These are phyloP conservation scores for Rana temporaria DNA, from an alignment of 2,113 vertebrate genomes.

Conservation along the genomic window DNA sequence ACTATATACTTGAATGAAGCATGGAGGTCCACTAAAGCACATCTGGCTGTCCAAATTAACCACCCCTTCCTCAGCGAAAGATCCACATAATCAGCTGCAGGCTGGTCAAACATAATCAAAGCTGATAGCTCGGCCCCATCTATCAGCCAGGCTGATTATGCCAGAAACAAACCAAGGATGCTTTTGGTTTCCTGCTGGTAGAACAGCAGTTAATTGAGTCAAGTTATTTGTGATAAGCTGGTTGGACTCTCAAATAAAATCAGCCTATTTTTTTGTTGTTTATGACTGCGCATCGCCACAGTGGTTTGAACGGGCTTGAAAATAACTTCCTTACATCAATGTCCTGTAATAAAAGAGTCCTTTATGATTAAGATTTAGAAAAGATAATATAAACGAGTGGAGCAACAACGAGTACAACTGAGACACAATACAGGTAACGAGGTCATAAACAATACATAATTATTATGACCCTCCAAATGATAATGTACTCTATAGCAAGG, in stretches of 20 bases:
- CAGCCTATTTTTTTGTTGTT: conserved; percentile 14
- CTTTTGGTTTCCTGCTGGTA: conserved; percentile 6
- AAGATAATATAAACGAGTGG: too few species aligned
- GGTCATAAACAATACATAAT: not conserved
- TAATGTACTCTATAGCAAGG: too few species aligned
- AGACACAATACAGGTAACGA: not conserved
- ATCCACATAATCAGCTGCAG: conserved; percentile 23
- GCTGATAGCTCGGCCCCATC: conserved; percentile 28
- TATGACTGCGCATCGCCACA: not conserved
- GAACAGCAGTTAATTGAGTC: conserved; percentile 2
- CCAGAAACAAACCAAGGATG: conserved; percentile 26
- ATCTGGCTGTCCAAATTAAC: conserved; percentile 15
- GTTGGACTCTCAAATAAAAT: conserved; percentile 26
- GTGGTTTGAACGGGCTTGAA: not conserved
- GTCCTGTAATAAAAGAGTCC: not conserved
- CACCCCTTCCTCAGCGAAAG: not conserved
- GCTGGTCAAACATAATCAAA: conserved; percentile 47
- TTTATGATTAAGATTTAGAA: too few species aligned
- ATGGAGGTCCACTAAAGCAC: not conserved
- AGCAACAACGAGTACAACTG: not conserved
- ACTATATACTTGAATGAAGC: too few species aligned
- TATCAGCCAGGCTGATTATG: conserved; percentile 34
- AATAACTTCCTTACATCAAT: not conserved
- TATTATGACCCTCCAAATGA: too few species aligned
- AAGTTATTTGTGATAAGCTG: conserved; percentile 38